Conservation (phyloP, 2,797 vertebrate species). For the Takifugu ocellatus region DNA sequence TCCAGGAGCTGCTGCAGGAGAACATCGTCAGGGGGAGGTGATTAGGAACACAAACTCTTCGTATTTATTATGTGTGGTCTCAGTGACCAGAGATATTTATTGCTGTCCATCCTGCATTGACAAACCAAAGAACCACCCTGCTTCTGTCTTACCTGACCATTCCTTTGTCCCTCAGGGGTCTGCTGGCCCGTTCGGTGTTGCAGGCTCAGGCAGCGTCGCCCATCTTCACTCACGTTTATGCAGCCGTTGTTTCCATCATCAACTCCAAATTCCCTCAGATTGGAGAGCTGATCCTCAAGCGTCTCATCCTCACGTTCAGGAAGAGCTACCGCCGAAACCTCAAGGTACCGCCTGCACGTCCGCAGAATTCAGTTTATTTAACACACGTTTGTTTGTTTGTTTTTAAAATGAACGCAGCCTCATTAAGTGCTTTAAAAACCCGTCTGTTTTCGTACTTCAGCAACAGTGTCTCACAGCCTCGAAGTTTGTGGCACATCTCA, state of each 20-base stretch:
- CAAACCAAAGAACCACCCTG: neutral
- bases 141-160: neutral
- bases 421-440: conserved; percentile 6
- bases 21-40: conserved; percentile 96
- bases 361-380: neutral
- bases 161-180: conserved; percentile 76
- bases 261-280: conserved; percentile 99
- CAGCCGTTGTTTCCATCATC: conserved; percentile 92
- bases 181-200: conserved; percentile 87
- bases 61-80: neutral
- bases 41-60: neutral
- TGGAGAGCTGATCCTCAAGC: conserved; percentile 94
- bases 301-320: conserved; percentile 92
- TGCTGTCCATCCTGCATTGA: too few species aligned
- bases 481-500: conserved; percentile 97
- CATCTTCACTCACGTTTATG: conserved; percentile 95
- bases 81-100: neutral
- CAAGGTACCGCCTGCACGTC: conserved; percentile 74
- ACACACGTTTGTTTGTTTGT: neutral
- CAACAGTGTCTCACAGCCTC: conserved; percentile 95
- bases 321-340: conserved; percentile 96
- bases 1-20: conserved; percentile 96
- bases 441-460: conserved; percentile 66
- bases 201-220: conserved; percentile 95
- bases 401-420: neutral